Evolutionary conservation across 2,113 vertebrate species (phyloP).

Genomic region (Oreochromis tanganicae): DNA sequence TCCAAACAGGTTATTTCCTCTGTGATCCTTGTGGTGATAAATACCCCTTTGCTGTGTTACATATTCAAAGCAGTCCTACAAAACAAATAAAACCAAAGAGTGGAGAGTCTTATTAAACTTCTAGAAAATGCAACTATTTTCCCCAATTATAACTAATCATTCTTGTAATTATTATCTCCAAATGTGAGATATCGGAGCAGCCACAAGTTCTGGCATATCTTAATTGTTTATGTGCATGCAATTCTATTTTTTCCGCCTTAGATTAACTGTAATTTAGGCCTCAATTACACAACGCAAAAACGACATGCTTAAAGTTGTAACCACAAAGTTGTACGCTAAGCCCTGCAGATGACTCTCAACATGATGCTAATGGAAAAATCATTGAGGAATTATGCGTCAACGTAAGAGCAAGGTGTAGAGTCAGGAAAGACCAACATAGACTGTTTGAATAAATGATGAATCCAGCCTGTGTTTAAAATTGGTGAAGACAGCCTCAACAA

Average conservation of each 20-base stretch:
- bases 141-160: background rate
- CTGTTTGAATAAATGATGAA: background rate
- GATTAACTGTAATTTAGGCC: background rate
- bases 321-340: background rate
- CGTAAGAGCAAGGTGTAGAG: background rate
- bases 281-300: background rate
- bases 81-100: background rate
- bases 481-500: background rate
- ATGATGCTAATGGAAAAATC: background rate
- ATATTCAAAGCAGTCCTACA: background rate
- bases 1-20: background rate
- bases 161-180: background rate
- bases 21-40: background rate
- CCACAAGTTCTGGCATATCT: background rate
- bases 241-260: background rate
- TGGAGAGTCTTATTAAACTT: background rate
- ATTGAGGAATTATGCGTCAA: background rate
- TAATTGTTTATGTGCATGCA: background rate
- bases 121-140: background rate
- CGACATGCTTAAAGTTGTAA: background rate
- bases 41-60: background rate
- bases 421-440: background rate
- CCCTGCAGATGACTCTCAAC: background rate
- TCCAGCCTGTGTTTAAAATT: background rate
- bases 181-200: background rate